Base-by-base conservation (phyloP, 2,797 vertebrate genomes). In the Vipera ursinii region DNA sequence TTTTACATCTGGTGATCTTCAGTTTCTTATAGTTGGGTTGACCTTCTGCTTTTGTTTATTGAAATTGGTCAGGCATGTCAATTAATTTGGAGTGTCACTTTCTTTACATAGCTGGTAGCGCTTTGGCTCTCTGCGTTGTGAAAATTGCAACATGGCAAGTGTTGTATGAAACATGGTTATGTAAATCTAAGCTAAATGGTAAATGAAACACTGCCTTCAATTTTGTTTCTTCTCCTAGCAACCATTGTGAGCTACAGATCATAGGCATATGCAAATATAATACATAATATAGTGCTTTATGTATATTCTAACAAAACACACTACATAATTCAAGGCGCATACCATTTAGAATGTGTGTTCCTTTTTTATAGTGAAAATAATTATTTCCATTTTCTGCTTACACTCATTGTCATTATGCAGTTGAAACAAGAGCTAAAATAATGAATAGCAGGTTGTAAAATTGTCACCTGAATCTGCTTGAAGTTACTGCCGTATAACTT, bases 201-300 rank as follows among this genome's bases (percentile, higher is more conserved):
- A n/a, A 51, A 56, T 55, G 28, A 93, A 28, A 20, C 17, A 10
- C 89, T 93, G 59, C n/a, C 89, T 48, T 90, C 22, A 53, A 90
- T 90, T 78, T 48, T 55, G 63, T 48, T 90, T 65, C 53, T 56
- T 93, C 61, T 78, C 61, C 63, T 93, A 93, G 89, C 85, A 88
- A 86, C 85, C 61, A 60, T 44, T 78, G 89, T 87, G 61, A 60
- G 32, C 2, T 87, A 14, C 14, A 55, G 24, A 55, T 14, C 55
- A n/a, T 48, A 89, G 10, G 14, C 32, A 32, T 59, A 55, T 73
- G 51, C 59, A 73, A 86, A 59, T 20, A 87, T n/a, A 55, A 87
- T 51, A 48, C 20, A 82, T 24, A 87, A 92, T 38, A 20, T 60
- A 48, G 44, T 38, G n/a, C 56, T 88, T 60, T 53, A 55, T 48